Evolutionary conservation across 2,113 vertebrate species (phyloP).

Genomic region (Lophura nycthemera): DNA sequence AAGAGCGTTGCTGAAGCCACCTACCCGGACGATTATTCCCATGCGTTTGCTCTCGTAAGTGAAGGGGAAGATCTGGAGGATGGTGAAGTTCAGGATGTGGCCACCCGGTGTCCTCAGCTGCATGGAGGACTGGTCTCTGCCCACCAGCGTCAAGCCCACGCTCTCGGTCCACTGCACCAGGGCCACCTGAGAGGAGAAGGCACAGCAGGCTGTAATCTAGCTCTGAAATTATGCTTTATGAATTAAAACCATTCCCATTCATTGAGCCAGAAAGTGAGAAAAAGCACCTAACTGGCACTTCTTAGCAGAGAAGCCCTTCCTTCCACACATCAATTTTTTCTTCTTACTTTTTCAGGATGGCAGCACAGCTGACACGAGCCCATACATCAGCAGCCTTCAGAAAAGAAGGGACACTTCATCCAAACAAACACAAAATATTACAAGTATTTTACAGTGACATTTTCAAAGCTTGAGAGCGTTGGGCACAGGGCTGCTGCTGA

Average conservation of each 20-base stretch:
- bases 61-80: constrained; percentile 97
- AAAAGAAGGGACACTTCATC: constrained; percentile 23
- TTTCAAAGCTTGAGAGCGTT: neutral
- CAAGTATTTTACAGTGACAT: constrained; percentile 14
- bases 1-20: neutral
- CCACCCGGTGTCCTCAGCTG: constrained; percentile 98
- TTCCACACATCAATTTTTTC: neutral
- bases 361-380: constrained; percentile 29
- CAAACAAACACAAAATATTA: neutral
- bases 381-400: constrained; percentile 21
- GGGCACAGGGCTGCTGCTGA: neutral
- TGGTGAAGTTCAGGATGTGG: constrained; percentile 97
- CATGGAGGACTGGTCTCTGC: constrained; percentile 94
- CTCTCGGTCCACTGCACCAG: constrained; percentile 99
- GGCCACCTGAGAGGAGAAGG: constrained; percentile 85
- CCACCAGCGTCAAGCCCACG: constrained; percentile 93
- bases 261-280: too few species aligned
- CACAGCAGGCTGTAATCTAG: neutral
- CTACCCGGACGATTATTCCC: constrained; percentile 95
- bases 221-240: neutral
- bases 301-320: neutral
- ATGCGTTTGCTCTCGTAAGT: constrained; percentile 98
- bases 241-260: neutral
- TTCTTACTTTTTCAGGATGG: neutral
- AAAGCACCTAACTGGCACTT: neutral